Evolutionary conservation across 2,113 vertebrate species (phyloP).

Genomic region (Phyllostomus hastatus): DNA sequence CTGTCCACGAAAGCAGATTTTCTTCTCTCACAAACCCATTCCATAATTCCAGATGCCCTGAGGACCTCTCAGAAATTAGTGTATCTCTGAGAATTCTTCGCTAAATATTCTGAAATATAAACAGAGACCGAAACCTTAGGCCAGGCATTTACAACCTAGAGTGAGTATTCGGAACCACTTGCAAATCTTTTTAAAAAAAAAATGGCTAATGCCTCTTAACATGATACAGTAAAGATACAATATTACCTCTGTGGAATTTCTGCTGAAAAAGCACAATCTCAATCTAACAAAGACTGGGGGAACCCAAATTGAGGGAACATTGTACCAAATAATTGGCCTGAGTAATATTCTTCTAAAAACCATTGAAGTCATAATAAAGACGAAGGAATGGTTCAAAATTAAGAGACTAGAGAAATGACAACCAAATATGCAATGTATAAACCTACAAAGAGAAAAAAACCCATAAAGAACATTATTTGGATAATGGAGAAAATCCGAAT

Average conservation of each 20-base stretch:
- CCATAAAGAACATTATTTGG: not conserved
- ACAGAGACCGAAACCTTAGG: not conserved
- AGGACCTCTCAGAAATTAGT: not conserved
- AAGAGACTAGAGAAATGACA: not conserved
- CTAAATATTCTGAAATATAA: constrained; percentile 9
- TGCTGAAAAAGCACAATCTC: not conserved
- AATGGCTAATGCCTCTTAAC: not conserved
- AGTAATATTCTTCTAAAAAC: not conserved
- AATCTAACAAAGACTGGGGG: not conserved
- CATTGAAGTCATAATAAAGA: not conserved
- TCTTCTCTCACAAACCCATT: not conserved
- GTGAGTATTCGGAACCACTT: not conserved
- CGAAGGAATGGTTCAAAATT: not conserved
- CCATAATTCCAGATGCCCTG: not conserved
- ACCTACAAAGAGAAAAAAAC: not conserved
- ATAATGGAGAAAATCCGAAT: not conserved
- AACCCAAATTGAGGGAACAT: not conserved
- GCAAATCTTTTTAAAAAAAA: not conserved
- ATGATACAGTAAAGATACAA: not conserved
- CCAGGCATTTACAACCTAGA: not conserved
- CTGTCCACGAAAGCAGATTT: not conserved
- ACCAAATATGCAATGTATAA: not conserved
- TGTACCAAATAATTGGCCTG: not conserved
- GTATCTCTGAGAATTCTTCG: not conserved
- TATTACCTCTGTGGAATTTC: not conserved